Conservation (phyloP, 2,113 vertebrate species). For the Dasyurus viverrinus region DNA sequence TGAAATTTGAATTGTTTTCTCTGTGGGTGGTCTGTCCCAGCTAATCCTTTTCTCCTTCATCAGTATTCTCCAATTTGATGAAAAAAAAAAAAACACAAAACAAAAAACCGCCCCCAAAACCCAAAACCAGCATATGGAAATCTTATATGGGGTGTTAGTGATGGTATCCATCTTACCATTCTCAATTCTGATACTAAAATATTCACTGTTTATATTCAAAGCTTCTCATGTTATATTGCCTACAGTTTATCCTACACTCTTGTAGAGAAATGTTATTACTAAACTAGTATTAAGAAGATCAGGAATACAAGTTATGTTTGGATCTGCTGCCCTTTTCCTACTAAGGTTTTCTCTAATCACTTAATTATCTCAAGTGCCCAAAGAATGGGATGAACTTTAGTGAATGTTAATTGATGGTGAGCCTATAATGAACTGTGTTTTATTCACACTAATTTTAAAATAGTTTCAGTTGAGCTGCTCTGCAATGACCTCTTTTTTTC, state of each 20-base stretch:
- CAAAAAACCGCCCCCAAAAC: no score
- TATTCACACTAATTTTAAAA: conserved; percentile 10
- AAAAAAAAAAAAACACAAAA: not conserved
- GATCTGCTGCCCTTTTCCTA: conserved; percentile 14
- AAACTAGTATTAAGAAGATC: conserved; percentile 18
- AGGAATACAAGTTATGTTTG: conserved; percentile 15
- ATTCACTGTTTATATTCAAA: conserved; percentile 24
- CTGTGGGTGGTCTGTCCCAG: not conserved
- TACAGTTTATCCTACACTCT: conserved; percentile 12
- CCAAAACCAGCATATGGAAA: conserved; percentile 30
- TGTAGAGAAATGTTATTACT: conserved; percentile 31
- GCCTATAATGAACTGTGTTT: not conserved
- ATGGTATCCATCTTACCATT: conserved; percentile 13
- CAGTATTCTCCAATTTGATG: not conserved
- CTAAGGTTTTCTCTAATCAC: conserved; percentile 17
- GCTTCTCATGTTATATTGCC: conserved; percentile 29
- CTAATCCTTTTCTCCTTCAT: not conserved
- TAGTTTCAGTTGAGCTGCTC: not conserved
- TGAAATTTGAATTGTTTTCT: not conserved
- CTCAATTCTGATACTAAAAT: conserved; percentile 16
- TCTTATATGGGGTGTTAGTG: conserved; percentile 12
- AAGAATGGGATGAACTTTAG: not conserved
- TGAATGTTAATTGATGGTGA: conserved; percentile 28
- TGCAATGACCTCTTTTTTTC: conserved; percentile 33
- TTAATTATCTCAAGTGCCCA: conserved; percentile 25